These are phyloP conservation scores for Diplazon laetatorius DNA, from an alignment of 2,888 invertebrate species.

Conservation along the genomic window DNA sequence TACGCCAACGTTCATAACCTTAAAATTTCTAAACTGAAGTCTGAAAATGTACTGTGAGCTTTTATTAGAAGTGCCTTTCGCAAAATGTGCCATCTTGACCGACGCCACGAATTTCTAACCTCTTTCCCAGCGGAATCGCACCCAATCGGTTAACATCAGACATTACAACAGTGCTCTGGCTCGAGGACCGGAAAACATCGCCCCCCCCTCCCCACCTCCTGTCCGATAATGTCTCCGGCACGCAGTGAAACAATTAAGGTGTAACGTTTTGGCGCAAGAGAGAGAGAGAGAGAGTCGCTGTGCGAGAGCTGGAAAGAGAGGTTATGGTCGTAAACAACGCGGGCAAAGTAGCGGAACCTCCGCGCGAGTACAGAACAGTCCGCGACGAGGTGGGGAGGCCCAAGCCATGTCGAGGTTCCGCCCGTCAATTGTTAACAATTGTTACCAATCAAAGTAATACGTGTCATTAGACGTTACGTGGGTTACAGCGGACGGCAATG, in stretches of 20 bases:
- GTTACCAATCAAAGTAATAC: constrained; percentile 81
- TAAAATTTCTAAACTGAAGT: no score
- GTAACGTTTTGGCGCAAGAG: constrained; percentile 70
- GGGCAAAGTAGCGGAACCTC: constrained; percentile 80
- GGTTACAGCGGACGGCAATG: constrained; percentile 68
- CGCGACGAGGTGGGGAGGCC: no score
- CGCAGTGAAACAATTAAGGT: constrained; percentile 77
- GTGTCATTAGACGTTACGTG: constrained; percentile 74
- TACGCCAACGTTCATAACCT: no score
- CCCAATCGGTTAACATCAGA: neutral
- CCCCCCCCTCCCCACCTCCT: no score
- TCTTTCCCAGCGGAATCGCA: no score
- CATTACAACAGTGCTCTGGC: neutral
- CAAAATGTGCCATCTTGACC: no score
- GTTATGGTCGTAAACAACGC: constrained; percentile 80
- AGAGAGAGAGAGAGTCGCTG: constrained; percentile 8
- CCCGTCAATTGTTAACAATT: constrained; percentile 82
- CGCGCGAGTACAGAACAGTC: constrained; percentile 61
- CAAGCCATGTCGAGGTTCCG: no score
- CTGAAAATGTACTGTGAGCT: no score
- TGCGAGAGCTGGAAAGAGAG: constrained; percentile 59
- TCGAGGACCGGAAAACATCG: constrained; percentile 48
- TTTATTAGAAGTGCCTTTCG: no score
- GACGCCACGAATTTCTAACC: no score
- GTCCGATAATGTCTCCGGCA: no score